Evolutionary conservation across 2,888 invertebrate genomes (phyloP).

Genomic region (Lydus trimaculatus): DNA sequence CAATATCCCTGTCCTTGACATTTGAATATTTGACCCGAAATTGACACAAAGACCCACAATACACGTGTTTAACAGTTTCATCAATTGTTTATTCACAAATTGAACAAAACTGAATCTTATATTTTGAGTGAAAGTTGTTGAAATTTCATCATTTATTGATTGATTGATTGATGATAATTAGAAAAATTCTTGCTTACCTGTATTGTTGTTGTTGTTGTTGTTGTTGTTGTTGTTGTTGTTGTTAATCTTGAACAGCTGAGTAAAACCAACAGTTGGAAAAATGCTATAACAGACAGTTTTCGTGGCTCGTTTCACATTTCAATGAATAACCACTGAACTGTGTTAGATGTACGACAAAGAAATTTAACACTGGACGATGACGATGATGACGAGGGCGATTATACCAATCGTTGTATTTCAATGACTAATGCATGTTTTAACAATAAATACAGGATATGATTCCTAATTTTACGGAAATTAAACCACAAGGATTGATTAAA

Average conservation of each 20-base stretch:
- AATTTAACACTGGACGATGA: constrained; percentile 26
- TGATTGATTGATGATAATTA: no score
- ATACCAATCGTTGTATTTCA: not conserved
- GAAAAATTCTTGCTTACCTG: no score
- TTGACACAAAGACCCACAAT: not conserved
- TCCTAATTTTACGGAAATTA: constrained; percentile 12
- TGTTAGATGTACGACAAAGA: constrained; percentile 18
- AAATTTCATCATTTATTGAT: not conserved
- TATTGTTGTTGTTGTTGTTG: no score
- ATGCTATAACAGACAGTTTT: not conserved
- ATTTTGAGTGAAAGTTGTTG: not conserved
- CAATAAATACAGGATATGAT: constrained; percentile 14
- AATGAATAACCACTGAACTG: constrained; percentile 1
- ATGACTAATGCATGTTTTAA: constrained; percentile 14
- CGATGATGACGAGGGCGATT: constrained; percentile 19
- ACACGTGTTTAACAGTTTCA: not conserved
- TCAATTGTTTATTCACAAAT: no score
- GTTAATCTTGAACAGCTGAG: no score
- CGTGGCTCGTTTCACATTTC: constrained; percentile 9
- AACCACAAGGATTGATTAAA: no score
- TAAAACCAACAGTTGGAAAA: no score
- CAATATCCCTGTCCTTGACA: not conserved
- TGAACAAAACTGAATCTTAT: no score
- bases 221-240: no score
- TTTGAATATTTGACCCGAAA: not conserved